Evolutionary conservation across 2,888 invertebrate genomes (phyloP).

Genomic region (Lottia scabra): DNA sequence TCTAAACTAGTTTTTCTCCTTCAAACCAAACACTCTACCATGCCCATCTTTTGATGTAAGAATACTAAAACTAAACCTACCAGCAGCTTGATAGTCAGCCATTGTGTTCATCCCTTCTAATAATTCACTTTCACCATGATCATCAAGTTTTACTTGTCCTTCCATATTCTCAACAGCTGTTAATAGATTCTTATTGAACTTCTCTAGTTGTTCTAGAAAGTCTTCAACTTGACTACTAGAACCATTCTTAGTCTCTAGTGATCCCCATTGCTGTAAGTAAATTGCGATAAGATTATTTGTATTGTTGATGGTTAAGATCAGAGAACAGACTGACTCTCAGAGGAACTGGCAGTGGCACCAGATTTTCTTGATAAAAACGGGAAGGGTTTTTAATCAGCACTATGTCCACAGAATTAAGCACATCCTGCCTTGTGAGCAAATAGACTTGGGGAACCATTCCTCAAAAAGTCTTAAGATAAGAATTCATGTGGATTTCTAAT

Average conservation of each 20-base stretch:
- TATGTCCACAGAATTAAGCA: too few relatives aligned
- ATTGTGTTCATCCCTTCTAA: slow-evolving; percentile 63
- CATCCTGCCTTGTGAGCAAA: too few relatives aligned
- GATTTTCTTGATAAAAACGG: too few relatives aligned
- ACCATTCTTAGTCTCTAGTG: slow-evolving; percentile 48
- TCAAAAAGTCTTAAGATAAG: too few relatives aligned
- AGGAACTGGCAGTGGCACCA: too few relatives aligned
- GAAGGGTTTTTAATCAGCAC: too few relatives aligned
- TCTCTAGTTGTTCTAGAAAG: slow-evolving; percentile 67
- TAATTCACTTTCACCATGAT: slow-evolving; percentile 60
- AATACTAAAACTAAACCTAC: slow-evolving; percentile 37
- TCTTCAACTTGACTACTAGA: slow-evolving; percentile 63
- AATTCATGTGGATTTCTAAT: too few relatives aligned
- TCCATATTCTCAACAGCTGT: slow-evolving; percentile 67
- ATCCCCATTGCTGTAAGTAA: slow-evolving; percentile 63
- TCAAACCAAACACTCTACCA: too few relatives aligned
- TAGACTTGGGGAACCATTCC: too few relatives aligned
- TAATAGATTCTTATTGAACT: slow-evolving; percentile 63
- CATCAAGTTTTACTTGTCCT: slow-evolving; percentile 66
- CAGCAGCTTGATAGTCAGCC: slow-evolving; percentile 65
- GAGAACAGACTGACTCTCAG: too few relatives aligned
- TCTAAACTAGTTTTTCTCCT: too few relatives aligned
- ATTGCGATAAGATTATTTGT: neutral
- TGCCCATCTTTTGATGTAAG: too few relatives aligned
- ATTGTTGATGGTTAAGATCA: neutral